Conservation (phyloP, 1,140 invertebrate genomes). For the Aricia agestis region DNA sequence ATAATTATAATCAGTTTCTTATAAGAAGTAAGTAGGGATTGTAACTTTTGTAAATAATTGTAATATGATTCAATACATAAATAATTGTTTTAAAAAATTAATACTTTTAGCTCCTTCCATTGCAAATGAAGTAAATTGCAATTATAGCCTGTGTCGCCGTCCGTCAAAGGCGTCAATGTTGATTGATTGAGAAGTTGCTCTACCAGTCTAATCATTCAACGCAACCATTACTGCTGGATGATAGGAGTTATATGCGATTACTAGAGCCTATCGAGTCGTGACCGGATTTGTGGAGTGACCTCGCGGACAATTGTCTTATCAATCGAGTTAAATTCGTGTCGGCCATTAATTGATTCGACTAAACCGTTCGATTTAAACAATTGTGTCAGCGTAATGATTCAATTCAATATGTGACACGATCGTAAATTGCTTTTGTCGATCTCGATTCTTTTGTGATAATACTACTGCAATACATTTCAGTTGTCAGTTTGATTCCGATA, state of each 20-base stretch:
- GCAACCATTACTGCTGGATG: neutral
- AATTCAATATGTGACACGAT: neutral
- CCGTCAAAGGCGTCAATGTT: neutral
- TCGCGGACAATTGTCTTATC: slow-evolving; percentile 13
- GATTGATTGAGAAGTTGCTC: neutral
- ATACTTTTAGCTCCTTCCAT: neutral
- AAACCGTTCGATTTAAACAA: neutral
- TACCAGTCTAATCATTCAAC: neutral
- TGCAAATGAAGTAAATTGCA: neutral
- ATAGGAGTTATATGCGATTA: slow-evolving; percentile 24
- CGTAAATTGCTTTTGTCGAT: neutral
- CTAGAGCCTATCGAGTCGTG: slow-evolving; percentile 29
- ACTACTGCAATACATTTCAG: neutral
- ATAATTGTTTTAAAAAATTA: no score
- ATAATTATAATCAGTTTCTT: no score
- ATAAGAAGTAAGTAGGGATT: no score
- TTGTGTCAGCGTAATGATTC: slow-evolving; percentile 4
- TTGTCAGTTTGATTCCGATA: neutral
- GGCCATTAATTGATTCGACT: slow-evolving; percentile 10
- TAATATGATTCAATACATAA: no score
- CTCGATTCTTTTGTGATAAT: neutral
- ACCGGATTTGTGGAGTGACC: slow-evolving; percentile 20
- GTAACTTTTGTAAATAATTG: no score
- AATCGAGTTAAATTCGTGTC: slow-evolving; percentile 10
- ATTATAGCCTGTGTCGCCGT: neutral